phyloP scores from a whole-genome alignment of 2,888 invertebrate genomes.

The Bruchidius siliquastri region DNA sequence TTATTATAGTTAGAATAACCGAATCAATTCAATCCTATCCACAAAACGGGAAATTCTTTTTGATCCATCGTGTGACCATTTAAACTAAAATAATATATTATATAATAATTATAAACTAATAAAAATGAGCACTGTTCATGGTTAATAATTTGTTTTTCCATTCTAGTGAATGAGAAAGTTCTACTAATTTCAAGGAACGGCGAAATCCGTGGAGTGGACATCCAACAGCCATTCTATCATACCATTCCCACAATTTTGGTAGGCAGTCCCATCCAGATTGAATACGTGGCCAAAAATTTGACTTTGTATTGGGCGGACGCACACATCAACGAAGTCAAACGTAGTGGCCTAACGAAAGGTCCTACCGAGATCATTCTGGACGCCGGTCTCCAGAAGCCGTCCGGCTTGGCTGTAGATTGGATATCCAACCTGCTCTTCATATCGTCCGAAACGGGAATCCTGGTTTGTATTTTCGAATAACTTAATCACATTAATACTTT shows the following conservation, averaged over 20 bases:
- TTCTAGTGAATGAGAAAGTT: slow-evolving; percentile 69
- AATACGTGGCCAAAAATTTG: slow-evolving; percentile 61
- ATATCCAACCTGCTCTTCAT: slow-evolving; percentile 72
- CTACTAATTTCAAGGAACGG: slow-evolving; percentile 69
- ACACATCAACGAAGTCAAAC: slow-evolving; percentile 69
- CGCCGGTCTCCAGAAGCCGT: slow-evolving; percentile 59
- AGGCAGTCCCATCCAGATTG: slow-evolving; percentile 65
- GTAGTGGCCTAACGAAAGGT: slow-evolving; percentile 62
- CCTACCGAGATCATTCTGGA: slow-evolving; percentile 70
- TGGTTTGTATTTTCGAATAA: slow-evolving; percentile 48
- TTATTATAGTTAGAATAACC: too few relatives aligned
- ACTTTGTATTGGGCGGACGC: slow-evolving; percentile 76
- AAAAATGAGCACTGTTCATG: too few relatives aligned
- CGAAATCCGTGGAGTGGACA: slow-evolving; percentile 80
- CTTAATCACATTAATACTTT: too few relatives aligned
- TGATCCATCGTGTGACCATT: too few relatives aligned
- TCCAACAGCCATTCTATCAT: slow-evolving; percentile 68
- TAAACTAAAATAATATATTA: too few relatives aligned
- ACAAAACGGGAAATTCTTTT: too few relatives aligned
- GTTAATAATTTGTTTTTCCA: not conserved
- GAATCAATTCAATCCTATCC: too few relatives aligned
- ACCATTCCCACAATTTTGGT: slow-evolving; percentile 79
- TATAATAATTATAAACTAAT: too few relatives aligned
- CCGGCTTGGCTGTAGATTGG: slow-evolving; percentile 80
- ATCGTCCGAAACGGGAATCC: slow-evolving; percentile 59